These are phyloP conservation scores for Lutjanus erythropterus DNA, from an alignment of 2,113 vertebrate genomes.

Conservation along the genomic window DNA sequence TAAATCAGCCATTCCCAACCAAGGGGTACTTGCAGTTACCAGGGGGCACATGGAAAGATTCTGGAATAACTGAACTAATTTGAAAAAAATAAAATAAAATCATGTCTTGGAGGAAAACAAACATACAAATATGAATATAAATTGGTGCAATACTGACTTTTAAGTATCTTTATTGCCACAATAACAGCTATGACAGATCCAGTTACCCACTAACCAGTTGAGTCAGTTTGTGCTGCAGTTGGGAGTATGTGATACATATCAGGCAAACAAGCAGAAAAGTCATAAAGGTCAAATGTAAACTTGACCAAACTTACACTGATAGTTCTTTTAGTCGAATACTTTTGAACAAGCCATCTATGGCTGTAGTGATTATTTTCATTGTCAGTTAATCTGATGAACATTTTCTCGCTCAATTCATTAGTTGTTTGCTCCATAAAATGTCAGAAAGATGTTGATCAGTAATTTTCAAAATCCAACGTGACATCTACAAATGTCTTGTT, in stretches of 20 bases:
- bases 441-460: too few relatives aligned
- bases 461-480: too few relatives aligned
- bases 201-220: neutral
- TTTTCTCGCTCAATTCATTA: too few relatives aligned
- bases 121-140: neutral
- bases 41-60: neutral
- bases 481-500: too few relatives aligned
- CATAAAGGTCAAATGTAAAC: neutral
- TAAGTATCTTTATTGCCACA: neutral
- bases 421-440: too few relatives aligned
- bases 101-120: neutral
- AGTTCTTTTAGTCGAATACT: too few relatives aligned
- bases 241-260: neutral
- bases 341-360: too few relatives aligned
- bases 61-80: neutral
- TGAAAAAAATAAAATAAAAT: neutral
- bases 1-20: neutral
- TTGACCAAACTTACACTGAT: neutral
- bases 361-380: too few relatives aligned
- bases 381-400: too few relatives aligned
- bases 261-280: neutral
- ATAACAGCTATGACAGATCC: neutral
- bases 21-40: neutral
- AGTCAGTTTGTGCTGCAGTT: neutral
- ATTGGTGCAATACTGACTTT: neutral